Evolutionary conservation across 2,113 vertebrate genomes (phyloP).

Genomic region (Syngnathus typhle): DNA sequence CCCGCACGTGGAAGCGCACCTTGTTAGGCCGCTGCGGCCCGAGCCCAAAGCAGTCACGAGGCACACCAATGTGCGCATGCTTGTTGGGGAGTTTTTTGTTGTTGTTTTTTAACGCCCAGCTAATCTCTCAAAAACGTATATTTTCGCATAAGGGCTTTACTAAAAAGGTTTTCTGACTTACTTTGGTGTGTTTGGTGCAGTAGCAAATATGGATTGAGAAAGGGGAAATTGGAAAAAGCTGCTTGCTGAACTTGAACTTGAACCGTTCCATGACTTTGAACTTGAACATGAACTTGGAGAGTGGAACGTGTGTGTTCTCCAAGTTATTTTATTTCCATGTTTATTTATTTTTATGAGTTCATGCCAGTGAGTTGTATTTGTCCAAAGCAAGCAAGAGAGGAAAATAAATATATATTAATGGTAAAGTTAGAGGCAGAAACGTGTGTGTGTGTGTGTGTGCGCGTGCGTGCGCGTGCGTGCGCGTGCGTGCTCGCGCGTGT

Average conservation of each 20-base stretch:
- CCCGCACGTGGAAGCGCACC: not conserved
- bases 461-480: too few species aligned
- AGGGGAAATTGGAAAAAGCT: not conserved
- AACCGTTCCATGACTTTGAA: not conserved
- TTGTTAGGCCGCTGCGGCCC: not conserved
- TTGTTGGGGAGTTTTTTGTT: not conserved
- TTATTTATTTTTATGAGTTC: not conserved
- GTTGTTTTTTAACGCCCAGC: not conserved
- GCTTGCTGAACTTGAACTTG: slow-evolving; percentile 2
- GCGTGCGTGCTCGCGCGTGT: too few species aligned
- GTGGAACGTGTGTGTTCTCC: not conserved
- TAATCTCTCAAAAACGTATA: not conserved
- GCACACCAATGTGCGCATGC: not conserved
- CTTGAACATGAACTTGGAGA: slow-evolving; percentile 9
- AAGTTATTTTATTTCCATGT: too few species aligned
- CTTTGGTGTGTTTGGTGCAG: not conserved
- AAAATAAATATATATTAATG: too few species aligned
- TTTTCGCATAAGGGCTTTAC: not conserved
- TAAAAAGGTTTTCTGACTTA: not conserved
- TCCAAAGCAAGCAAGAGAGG: not conserved
- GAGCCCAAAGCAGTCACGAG: not conserved
- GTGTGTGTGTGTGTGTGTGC: too few species aligned
- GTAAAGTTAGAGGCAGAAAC: not conserved
- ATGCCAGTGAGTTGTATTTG: not conserved
- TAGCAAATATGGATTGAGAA: too few species aligned